phyloP scores from a whole-genome alignment of 2,888 invertebrate species.

The Habroteleia sp. region DNA sequence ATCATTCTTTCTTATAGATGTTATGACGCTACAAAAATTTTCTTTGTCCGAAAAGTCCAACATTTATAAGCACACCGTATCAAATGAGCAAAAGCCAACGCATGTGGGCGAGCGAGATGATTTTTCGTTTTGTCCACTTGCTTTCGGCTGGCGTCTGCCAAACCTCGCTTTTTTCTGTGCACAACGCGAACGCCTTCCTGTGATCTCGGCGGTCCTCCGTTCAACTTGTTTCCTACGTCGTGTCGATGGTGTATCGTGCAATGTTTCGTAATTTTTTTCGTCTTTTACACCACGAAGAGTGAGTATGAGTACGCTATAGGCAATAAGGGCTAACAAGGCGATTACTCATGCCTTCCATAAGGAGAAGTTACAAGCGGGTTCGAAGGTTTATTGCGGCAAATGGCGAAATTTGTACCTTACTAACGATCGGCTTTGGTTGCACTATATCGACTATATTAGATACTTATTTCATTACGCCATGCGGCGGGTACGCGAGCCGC shows the following conservation, averaged over 20 bases:
- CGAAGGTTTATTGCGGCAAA: conserved; percentile 80
- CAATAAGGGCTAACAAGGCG: conserved; percentile 81
- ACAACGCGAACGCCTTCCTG: conserved; percentile 49
- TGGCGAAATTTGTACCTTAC: conserved; percentile 81
- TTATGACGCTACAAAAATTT: conserved; percentile 20
- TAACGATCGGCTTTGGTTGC: conserved; percentile 76
- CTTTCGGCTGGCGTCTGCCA: conserved; percentile 31
- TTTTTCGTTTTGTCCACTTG: conserved; percentile 37
- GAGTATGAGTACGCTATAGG: conserved; percentile 75
- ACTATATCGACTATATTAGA: conserved; percentile 54
- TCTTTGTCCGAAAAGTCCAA: conserved; percentile 18
- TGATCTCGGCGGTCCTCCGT: conserved; percentile 61
- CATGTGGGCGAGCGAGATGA: conserved; percentile 46
- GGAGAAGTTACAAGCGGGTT: conserved; percentile 79
- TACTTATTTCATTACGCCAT: conserved; percentile 34
- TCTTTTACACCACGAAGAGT: conserved; percentile 67
- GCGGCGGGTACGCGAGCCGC: conserved; percentile 15
- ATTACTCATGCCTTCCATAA: conserved; percentile 80
- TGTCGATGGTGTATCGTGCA: conserved; percentile 77
- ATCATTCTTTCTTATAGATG: background rate
- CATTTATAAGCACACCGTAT: conserved; percentile 4
- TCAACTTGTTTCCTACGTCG: conserved; percentile 68
- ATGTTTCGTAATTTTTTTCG: conserved; percentile 70
- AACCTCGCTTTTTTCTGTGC: conserved; percentile 49
- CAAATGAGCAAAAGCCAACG: conserved; percentile 38